These are phyloP conservation scores for Antigone vipio DNA, from an alignment of 2,113 vertebrate species.

Conservation along the genomic window DNA sequence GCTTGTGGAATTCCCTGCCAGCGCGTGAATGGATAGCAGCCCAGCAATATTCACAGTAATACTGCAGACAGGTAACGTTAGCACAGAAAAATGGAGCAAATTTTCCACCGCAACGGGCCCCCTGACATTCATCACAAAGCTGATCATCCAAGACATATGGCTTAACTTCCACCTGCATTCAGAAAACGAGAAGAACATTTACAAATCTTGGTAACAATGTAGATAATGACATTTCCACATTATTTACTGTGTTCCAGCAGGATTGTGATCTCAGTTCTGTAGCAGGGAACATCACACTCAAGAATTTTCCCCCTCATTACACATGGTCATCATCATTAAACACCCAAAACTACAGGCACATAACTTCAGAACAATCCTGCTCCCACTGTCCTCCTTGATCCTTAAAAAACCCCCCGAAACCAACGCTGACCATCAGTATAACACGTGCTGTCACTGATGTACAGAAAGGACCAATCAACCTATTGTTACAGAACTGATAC, in stretches of 20 bases:
- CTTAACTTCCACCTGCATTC: slow-evolving; percentile 98
- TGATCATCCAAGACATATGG: slow-evolving; percentile 99
- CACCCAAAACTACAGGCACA: background rate
- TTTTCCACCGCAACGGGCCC: slow-evolving; percentile 97
- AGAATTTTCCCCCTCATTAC: background rate
- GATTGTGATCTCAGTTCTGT: background rate
- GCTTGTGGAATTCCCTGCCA: slow-evolving; percentile 98
- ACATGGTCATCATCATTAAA: background rate
- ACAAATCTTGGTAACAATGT: background rate
- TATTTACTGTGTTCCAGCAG: background rate
- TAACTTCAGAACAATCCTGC: background rate
- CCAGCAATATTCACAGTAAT: slow-evolving; percentile 99
- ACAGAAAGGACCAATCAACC: background rate
- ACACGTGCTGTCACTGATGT: background rate
- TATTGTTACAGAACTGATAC: background rate
- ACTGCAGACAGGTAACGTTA: slow-evolving; percentile 99
- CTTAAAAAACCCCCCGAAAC: background rate
- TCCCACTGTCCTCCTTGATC: too few species aligned
- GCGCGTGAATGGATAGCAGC: slow-evolving; percentile 98
- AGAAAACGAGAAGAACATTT: slow-evolving; percentile 6
- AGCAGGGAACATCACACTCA: fast-evolving
- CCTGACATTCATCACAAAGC: slow-evolving; percentile 99
- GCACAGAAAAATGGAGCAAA: slow-evolving; percentile 99
- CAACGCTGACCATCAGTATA: background rate
- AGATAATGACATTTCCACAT: background rate